These are phyloP conservation scores for Sialis fuliginosa DNA, from an alignment of 2,888 invertebrate species.

Conservation along the genomic window DNA sequence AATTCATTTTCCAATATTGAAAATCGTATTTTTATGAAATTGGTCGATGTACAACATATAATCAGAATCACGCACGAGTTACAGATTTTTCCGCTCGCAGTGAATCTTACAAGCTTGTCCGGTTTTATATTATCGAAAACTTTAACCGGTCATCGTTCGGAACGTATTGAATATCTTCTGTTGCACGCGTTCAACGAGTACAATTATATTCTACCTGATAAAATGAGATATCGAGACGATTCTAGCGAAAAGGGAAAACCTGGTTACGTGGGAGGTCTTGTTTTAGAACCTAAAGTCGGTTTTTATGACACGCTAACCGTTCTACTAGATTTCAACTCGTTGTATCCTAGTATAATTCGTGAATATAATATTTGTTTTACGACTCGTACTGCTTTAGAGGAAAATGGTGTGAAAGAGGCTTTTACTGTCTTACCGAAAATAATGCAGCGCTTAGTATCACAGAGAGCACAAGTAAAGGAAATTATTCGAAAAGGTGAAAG, in stretches of 20 bases:
- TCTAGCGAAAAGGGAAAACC: constrained; percentile 38
- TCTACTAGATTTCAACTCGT: constrained; percentile 96
- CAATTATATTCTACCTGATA: constrained; percentile 88
- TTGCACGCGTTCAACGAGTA: constrained; percentile 90
- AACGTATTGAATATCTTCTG: constrained; percentile 88
- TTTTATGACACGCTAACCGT: constrained; percentile 92
- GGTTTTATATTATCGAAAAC: constrained; percentile 90
- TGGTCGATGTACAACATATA: too few species aligned
- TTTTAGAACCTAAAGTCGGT: constrained; percentile 92
- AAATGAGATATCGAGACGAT: constrained; percentile 18
- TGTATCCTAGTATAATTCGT: constrained; percentile 98
- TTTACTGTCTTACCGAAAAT: constrained; percentile 73
- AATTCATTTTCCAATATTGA: constrained; percentile 40
- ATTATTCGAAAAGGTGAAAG: constrained; percentile 74
- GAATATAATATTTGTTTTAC: constrained; percentile 99
- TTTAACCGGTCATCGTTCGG: constrained; percentile 82
- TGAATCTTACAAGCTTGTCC: constrained; percentile 94
- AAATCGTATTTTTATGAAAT: constrained; percentile 10
- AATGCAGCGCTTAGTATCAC: constrained; percentile 88
- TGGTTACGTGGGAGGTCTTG: constrained; percentile 78
- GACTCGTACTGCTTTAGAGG: constrained; percentile 30
- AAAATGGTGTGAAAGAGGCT: constrained; percentile 24
- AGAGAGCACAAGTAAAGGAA: constrained; percentile 78
- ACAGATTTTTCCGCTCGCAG: constrained; percentile 80
- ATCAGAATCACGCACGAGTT: constrained; percentile 80